Percentiles rank a stretch among this genome's conserved stretches.
Conservation (phyloP, 2,888 invertebrate genomes). For the Andrena fulva region DNA sequence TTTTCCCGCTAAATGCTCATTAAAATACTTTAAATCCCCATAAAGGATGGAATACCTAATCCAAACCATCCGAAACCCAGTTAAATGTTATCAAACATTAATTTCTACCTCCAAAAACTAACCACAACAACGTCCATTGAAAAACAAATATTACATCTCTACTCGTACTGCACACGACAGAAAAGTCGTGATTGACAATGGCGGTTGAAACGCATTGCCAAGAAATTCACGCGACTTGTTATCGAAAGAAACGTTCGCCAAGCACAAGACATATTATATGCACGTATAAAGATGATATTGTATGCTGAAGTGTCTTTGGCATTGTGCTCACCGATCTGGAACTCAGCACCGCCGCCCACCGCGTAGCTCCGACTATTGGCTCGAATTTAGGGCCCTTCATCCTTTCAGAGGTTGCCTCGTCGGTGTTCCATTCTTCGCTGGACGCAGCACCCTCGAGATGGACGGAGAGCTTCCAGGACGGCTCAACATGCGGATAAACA, state of each 20-base stretch:
- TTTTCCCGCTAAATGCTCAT: neutral
- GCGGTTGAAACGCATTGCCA: neutral
- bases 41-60: no score
- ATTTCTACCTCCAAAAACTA: no score
- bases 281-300: neutral
- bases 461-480: slow-evolving; percentile 58
- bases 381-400: slow-evolving; percentile 71
- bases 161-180: no score
- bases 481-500: slow-evolving; percentile 69
- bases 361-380: slow-evolving; percentile 58
- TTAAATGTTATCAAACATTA: no score
- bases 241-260: neutral
- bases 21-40: no score
- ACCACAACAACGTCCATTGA: no score
- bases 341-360: slow-evolving; percentile 56
- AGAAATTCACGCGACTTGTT: slow-evolving; percentile 1
- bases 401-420: slow-evolving; percentile 57
- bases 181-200: neutral
- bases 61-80: no score
- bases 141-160: no score
- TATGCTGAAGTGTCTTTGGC: neutral
- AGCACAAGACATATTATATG: neutral
- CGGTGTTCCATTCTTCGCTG: slow-evolving; percentile 57
- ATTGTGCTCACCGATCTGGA: slow-evolving; percentile 49
- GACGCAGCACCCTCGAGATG: slow-evolving; percentile 52